A percentile compares a stretch with the other conserved stretches of the same genome.
Conservation (phyloP, 2,113 vertebrate species). For the Platycercus adscitus region DNA sequence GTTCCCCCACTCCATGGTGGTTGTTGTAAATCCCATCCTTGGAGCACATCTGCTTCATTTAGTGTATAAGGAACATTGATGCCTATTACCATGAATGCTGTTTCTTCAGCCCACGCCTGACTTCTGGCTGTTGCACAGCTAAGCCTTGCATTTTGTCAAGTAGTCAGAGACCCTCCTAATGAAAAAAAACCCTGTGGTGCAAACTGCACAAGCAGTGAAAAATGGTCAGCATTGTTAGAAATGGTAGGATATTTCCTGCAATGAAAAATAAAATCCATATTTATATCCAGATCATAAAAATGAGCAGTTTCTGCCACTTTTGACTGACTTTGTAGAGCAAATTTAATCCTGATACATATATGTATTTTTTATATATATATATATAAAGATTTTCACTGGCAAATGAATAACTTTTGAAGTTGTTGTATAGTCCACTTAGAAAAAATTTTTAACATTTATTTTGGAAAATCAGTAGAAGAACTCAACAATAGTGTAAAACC, state of each 20-base stretch:
- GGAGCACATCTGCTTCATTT: not conserved
- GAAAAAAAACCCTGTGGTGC: not conserved
- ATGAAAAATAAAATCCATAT: conserved; percentile 56
- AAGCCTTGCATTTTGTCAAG: not conserved
- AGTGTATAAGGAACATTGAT: not conserved
- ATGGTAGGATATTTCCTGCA: conserved; percentile 58
- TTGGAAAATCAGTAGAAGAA: conserved; percentile 24
- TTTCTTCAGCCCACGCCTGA: not conserved
- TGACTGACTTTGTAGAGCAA: conserved; percentile 38
- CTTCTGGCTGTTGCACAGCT: not conserved
- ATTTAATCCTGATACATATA: conserved; percentile 51
- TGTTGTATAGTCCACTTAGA: not conserved
- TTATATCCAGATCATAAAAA: not conserved
- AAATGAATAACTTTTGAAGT: conserved; percentile 52
- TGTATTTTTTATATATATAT: not conserved
- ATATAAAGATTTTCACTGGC: conserved; percentile 21
- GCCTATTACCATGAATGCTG: not conserved
- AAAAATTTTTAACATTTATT: not conserved
- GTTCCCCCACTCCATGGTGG: not conserved
- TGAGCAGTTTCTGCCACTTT: conserved; percentile 51
- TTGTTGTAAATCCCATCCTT: not conserved
- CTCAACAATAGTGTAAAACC: not conserved
- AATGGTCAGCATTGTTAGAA: conserved; percentile 55
- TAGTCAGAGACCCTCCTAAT: not conserved
- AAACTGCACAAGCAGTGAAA: not conserved